phyloP scores from a whole-genome alignment of 92 coral and sea anemone genomes.

The Metridium senile region DNA sequence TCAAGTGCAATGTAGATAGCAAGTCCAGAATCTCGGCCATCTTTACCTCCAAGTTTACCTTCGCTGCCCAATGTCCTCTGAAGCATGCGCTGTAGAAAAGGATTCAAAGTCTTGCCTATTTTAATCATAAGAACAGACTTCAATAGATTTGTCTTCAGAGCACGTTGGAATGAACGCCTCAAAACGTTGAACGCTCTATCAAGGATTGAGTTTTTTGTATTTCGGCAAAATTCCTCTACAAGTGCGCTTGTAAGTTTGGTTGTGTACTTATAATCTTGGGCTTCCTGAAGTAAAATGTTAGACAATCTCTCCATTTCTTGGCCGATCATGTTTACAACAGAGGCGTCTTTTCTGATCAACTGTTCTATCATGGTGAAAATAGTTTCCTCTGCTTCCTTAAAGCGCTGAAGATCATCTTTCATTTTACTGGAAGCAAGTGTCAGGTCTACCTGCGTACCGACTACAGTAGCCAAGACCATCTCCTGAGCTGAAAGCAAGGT shows the following conservation, averaged over 20 bases:
- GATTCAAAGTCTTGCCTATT: background rate
- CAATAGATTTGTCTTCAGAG: constrained; percentile 3
- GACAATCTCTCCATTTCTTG: constrained; percentile 14
- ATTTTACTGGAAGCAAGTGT: background rate
- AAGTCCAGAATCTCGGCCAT: background rate
- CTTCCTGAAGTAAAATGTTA: constrained; percentile 17
- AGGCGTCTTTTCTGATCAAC: background rate
- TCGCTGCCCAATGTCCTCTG: constrained; percentile 18
- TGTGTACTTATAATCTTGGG: constrained; percentile 32
- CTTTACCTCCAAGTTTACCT: background rate
- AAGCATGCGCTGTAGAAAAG: constrained; percentile 19
- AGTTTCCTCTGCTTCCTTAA: constrained; percentile 6
- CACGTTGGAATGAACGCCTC: constrained; percentile 15
- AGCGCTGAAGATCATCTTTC: constrained; percentile 6
- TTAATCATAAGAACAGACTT: background rate
- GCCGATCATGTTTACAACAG: constrained; percentile 15
- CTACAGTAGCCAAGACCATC: constrained; percentile 21
- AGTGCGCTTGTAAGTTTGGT: constrained; percentile 5
- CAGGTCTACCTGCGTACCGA: constrained; percentile 4
- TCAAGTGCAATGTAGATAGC: constrained; percentile 13
- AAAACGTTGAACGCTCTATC: constrained; percentile 42
- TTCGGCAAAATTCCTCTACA: constrained; percentile 30
- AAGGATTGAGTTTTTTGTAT: constrained; percentile 33
- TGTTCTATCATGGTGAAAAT: constrained; percentile 7
- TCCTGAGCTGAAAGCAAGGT: constrained; percentile 38